A percentile compares a stretch with the other conserved stretches of the same genome.
Conservation (phyloP, 2,888 invertebrate genomes). For the Phragmatobia fuliginosa region DNA sequence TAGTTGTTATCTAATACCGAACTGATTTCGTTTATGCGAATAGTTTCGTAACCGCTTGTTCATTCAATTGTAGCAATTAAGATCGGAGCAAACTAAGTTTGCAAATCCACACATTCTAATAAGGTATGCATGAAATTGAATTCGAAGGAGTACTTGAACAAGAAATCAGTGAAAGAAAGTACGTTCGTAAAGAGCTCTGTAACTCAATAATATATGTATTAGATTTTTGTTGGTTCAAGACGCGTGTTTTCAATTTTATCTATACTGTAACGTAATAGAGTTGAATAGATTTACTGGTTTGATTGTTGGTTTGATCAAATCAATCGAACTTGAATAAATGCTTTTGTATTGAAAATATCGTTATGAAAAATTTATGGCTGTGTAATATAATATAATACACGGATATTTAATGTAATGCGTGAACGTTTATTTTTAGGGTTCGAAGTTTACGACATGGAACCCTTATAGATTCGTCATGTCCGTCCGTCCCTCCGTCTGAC, state of each 20-base stretch:
- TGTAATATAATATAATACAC: no score
- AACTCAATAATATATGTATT: not conserved
- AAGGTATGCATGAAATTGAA: conserved; percentile 6
- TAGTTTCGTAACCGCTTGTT: not conserved
- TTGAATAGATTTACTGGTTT: not conserved
- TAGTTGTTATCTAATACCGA: conserved; percentile 14
- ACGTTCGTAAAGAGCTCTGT: not conserved
- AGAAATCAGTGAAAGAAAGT: not conserved
- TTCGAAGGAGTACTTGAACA: not conserved
- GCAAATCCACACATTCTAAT: not conserved
- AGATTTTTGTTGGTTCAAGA: not conserved
- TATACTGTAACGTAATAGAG: not conserved
- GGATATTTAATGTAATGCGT: no score
- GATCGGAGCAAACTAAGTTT: not conserved
- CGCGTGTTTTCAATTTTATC: not conserved
- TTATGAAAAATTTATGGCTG: not conserved
- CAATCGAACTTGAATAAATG: not conserved
- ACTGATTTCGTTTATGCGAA: not conserved
- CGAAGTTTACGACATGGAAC: no score
- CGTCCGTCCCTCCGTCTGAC: no score
- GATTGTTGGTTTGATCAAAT: not conserved
- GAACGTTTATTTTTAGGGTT: no score
- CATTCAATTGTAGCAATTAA: not conserved
- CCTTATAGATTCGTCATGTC: no score
- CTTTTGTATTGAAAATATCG: not conserved